Base-by-base conservation (phyloP, 2,888 invertebrate genomes). In the Labia minor region DNA sequence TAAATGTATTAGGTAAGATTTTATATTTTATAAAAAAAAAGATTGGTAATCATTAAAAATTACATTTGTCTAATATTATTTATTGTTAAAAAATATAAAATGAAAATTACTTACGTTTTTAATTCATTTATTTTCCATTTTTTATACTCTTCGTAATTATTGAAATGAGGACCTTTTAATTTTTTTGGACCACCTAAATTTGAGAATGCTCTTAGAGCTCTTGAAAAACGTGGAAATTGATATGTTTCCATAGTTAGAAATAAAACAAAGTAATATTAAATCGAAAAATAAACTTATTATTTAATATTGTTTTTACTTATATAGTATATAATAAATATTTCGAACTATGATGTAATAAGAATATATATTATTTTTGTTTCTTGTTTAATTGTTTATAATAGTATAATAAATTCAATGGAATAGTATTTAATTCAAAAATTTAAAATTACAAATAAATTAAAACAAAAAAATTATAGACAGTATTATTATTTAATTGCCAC, bases 121-220 rank as follows among this genome's bases (percentile, higher is more conserved):
- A 62, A 66, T 65, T 66, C 69, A 69, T 70, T 69, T 18, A 68
- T 68, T 62, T 69, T 67, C 70, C 70, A 70, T 68, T 69, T 70
- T 72, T 62, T 63, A 66, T 64, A 64, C 68, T 66, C 65, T 66
- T 69, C 21, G 67, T 67, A 16, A 64, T 67, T 65, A 70, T 72
- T 69, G 49, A 16, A 20, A 1, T 66, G 61, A 20, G 19, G 16
- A 1, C 33, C 18, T 37, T 73, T 71, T 14, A 74, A 71, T 66
- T 75, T 74, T 61, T 75, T 71, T 19, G 74, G 74, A 1, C 78
- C 77, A 66, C 80, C 81, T 19, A 83, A 74, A 67, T 80, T 76
- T 1, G 86, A 85, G 72, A 85, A 86, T 14, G 83, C 84, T 69
- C 88, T 79, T 1, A 88, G 75, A 18, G 85, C 83, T 71, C 86